These are phyloP conservation scores for Armadillidium nasatum DNA, from an alignment of 1,140 invertebrate genomes.

Conservation along the genomic window DNA sequence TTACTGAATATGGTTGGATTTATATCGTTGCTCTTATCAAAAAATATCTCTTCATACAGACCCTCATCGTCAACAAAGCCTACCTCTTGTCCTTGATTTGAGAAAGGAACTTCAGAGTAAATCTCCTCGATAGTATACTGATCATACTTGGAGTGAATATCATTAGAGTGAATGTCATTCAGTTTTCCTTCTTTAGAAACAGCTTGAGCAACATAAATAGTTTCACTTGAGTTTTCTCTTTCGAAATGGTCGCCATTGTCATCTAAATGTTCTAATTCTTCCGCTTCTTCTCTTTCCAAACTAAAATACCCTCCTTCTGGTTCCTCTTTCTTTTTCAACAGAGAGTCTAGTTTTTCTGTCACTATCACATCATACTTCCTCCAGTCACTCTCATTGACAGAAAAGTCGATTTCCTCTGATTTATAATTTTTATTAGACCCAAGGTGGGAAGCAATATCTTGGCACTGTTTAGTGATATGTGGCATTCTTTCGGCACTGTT, in stretches of 20 bases:
- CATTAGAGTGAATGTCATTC: neutral
- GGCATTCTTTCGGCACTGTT: neutral
- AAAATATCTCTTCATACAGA: slow-evolving; percentile 2
- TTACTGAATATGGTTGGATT: neutral
- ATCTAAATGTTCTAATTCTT: neutral
- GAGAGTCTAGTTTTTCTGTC: neutral
- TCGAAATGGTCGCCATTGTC: neutral
- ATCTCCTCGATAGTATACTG: neutral
- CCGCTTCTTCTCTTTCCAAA: slow-evolving; percentile 34
- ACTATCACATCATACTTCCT: neutral
- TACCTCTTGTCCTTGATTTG: slow-evolving; percentile 4
- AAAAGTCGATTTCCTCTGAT: neutral
- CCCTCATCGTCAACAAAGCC: neutral
- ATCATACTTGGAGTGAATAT: neutral
- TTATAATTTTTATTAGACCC: neutral
- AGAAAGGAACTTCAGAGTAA: neutral
- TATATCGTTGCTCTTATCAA: neutral
- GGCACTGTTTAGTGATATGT: neutral
- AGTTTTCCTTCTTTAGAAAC: neutral
- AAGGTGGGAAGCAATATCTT: neutral
- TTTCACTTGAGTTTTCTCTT: neutral
- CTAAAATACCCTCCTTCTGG: slow-evolving; percentile 39
- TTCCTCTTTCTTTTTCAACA: slow-evolving; percentile 14
- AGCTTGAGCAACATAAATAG: neutral
- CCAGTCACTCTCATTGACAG: neutral